Evolutionary conservation across 2,113 vertebrate species (phyloP).

Genomic region (Gymnorhina tibicen): DNA sequence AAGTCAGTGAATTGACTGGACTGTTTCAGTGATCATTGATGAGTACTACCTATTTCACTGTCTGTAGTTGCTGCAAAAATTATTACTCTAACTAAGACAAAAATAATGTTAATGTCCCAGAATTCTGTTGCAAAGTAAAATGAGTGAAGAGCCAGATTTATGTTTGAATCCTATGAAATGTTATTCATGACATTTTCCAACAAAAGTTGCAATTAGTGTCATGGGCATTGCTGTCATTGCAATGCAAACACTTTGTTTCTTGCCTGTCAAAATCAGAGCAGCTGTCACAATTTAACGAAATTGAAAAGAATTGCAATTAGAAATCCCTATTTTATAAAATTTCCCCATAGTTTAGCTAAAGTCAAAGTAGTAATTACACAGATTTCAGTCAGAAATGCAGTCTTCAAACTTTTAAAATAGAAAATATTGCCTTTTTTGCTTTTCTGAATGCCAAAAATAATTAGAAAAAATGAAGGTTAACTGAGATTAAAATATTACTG

Average conservation of each 20-base stretch:
- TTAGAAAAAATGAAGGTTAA: not conserved
- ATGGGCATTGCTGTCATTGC: conserved; percentile 49
- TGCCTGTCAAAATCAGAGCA: conserved; percentile 82
- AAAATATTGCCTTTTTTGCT: not conserved
- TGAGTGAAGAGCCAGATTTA: conserved; percentile 35
- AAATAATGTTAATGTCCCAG: conserved; percentile 41
- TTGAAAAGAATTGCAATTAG: conserved; percentile 42
- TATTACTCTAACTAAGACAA: conserved; percentile 34
- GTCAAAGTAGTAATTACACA: conserved; percentile 64
- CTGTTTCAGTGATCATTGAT: not conserved
- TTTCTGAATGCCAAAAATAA: not conserved
- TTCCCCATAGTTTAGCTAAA: conserved; percentile 36
- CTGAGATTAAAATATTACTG: not conserved
- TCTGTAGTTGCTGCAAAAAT: conserved; percentile 9
- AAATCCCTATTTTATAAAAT: conserved; percentile 67
- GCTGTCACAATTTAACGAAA: conserved; percentile 84
- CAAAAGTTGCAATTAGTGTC: conserved; percentile 73
- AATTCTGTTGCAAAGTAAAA: conserved; percentile 50
- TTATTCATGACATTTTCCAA: conserved; percentile 65
- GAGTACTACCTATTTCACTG: not conserved
- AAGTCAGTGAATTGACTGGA: not conserved
- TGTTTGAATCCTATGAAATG: conserved; percentile 52
- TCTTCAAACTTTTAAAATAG: conserved; percentile 20
- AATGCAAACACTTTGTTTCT: conserved; percentile 54
- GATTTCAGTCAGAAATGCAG: conserved; percentile 32